A percentile compares a stretch with the other conserved stretches of the same genome.
phyloP scores from a whole-genome alignment of 2,797 vertebrate genomes.

The Etheostoma nigrum region DNA sequence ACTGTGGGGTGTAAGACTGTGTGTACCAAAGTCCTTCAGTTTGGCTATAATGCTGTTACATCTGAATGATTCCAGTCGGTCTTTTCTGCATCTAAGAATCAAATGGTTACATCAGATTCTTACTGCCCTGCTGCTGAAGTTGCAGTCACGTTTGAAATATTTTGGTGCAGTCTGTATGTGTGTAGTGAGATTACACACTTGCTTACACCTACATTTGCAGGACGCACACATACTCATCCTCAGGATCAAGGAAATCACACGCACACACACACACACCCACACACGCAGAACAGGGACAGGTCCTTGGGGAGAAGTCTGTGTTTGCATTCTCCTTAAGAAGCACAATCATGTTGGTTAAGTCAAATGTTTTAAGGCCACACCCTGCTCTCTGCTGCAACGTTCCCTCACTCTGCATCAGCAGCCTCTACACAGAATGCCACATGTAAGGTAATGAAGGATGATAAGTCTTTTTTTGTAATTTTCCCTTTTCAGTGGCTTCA shows the following conservation, averaged over 20 bases:
- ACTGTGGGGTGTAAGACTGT: neutral
- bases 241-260: too few relatives aligned
- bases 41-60: conserved; percentile 8
- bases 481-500: conserved; percentile 35
- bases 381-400: conserved; percentile 26
- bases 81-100: conserved; percentile 38
- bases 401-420: conserved; percentile 26
- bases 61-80: conserved; percentile 26
- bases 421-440: conserved; percentile 7
- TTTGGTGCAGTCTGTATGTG: conserved; percentile 48
- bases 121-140: conserved; percentile 40
- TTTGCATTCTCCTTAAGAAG: conserved; percentile 60
- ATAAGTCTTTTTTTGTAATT: conserved; percentile 26
- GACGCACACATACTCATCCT: too few relatives aligned
- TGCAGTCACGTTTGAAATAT: conserved; percentile 46
- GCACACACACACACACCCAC: too few relatives aligned
- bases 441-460: conserved; percentile 23
- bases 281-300: conserved; percentile 66
- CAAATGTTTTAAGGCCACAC: conserved; percentile 45
- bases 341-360: conserved; percentile 57
- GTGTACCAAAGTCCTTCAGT: neutral
- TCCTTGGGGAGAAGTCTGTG: conserved; percentile 55
- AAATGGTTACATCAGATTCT: conserved; percentile 35
- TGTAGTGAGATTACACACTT: conserved; percentile 27
- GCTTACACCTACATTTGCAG: conserved; percentile 22